A percentile compares a stretch with the other conserved stretches of the same genome.
Conservation (phyloP, 2,888 invertebrate species). For the Liposcelis brunnea region DNA sequence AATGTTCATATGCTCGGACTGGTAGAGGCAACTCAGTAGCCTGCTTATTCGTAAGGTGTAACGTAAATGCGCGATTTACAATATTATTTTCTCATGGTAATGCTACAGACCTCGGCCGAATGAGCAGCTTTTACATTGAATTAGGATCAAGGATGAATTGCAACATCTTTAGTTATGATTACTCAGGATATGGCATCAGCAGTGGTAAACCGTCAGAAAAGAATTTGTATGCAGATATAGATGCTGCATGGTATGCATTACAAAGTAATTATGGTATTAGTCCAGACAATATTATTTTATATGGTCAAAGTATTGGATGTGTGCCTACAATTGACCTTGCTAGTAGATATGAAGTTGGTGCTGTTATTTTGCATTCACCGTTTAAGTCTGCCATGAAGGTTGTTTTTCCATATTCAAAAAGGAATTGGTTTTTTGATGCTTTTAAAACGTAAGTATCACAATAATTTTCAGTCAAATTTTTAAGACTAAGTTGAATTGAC, state of each 20-base stretch:
- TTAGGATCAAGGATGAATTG: constrained; percentile 41
- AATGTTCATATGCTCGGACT: constrained; percentile 87
- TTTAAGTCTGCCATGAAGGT: constrained; percentile 49
- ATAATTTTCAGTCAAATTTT: background rate
- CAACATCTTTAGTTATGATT: constrained; percentile 40
- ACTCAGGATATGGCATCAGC: constrained; percentile 38
- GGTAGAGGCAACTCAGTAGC: constrained; percentile 89
- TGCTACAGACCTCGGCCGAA: constrained; percentile 35
- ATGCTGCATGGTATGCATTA: constrained; percentile 40
- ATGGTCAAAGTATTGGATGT: constrained; percentile 50
- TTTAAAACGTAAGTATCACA: constrained; percentile 37
- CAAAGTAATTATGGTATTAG: constrained; percentile 38
- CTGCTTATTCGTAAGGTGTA: constrained; percentile 87
- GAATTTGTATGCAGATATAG: constrained; percentile 46
- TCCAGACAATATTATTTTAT: constrained; percentile 44
- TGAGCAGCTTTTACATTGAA: constrained; percentile 25
- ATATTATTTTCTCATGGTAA: constrained; percentile 48
- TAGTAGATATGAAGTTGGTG: constrained; percentile 36
- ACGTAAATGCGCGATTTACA: constrained; percentile 57
- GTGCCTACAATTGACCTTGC: constrained; percentile 49
- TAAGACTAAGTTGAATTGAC: background rate
- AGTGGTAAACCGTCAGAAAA: constrained; percentile 46
- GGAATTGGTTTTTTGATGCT: constrained; percentile 50
- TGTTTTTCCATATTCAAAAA: constrained; percentile 44
- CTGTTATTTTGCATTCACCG: constrained; percentile 46